phyloP scores from a whole-genome alignment of 2,888 invertebrate genomes.

The Coecobrya sp. region DNA sequence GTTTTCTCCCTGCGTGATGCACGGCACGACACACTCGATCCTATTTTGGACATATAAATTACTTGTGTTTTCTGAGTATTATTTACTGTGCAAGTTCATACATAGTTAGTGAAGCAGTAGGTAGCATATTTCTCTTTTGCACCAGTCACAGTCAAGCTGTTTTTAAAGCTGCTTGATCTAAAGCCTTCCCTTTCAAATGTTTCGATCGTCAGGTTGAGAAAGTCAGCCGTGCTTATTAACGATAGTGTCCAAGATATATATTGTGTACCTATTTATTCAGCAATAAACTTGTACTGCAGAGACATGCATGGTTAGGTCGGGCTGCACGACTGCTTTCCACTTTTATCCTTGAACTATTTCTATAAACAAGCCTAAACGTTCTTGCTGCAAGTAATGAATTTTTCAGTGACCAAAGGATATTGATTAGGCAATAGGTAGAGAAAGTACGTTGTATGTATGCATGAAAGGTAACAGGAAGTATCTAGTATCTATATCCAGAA shows the following conservation, averaged over 20 bases:
- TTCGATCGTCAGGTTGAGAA: slow-evolving; percentile 27
- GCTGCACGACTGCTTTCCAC: not conserved
- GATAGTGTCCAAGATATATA: not conserved
- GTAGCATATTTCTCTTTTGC: not conserved
- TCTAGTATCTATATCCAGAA: not conserved
- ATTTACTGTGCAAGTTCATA: not conserved
- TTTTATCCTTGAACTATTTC: slow-evolving; percentile 66
- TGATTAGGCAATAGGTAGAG: slow-evolving; percentile 53
- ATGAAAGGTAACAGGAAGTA: slow-evolving; percentile 30
- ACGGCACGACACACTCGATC: slow-evolving; percentile 52
- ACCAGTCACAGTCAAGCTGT: not conserved
- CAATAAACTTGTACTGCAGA: not conserved
- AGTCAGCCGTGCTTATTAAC: not conserved
- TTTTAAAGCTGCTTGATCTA: slow-evolving; percentile 15
- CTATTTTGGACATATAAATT: slow-evolving; percentile 17
- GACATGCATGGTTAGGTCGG: too few species aligned
- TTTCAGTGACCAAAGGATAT: slow-evolving; percentile 53
- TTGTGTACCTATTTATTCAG: not conserved
- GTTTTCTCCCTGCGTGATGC: slow-evolving; percentile 69
- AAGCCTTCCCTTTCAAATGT: not conserved
- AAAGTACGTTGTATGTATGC: not conserved
- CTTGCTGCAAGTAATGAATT: slow-evolving; percentile 49
- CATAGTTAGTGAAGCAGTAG: not conserved
- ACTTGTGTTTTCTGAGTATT: not conserved
- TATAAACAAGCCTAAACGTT: slow-evolving; percentile 9